Percentiles rank a stretch among this genome's conserved stretches.
Evolutionary conservation across 1,140 invertebrate genomes (phyloP).

Genomic region (Panagrolaimus sp.): DNA sequence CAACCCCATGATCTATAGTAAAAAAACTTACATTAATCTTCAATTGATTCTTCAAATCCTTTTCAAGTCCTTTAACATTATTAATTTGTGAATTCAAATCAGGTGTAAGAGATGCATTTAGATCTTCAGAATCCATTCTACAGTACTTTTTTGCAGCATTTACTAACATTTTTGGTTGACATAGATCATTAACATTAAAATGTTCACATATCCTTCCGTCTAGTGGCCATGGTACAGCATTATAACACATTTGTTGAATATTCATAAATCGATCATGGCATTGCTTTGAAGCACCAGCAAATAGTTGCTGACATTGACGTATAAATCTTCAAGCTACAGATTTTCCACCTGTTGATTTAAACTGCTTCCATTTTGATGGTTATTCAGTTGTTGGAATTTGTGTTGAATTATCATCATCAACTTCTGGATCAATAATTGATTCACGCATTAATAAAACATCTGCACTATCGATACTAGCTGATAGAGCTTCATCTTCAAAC

Average conservation of each 20-base stretch:
- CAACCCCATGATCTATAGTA: no score
- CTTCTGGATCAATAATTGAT: slow-evolving; percentile 5
- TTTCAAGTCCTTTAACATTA: slow-evolving; percentile 27
- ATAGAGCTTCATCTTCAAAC: slow-evolving; percentile 32
- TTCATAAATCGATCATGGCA: slow-evolving; percentile 27
- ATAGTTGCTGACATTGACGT: slow-evolving; percentile 1
- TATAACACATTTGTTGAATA: slow-evolving; percentile 34
- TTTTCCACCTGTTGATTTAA: neutral
- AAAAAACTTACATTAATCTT: slow-evolving; percentile 31
- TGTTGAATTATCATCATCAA: slow-evolving; percentile 2
- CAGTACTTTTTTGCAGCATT: slow-evolving; percentile 15
- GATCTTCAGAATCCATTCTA: neutral
- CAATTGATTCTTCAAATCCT: slow-evolving; percentile 25
- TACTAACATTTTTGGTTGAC: slow-evolving; percentile 21
- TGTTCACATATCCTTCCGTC: slow-evolving; percentile 26
- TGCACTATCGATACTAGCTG: slow-evolving; percentile 22
- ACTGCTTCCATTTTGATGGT: neutral
- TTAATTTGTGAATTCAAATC: slow-evolving; percentile 33
- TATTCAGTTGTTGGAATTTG: slow-evolving; percentile 8
- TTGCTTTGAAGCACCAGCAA: slow-evolving; percentile 3
- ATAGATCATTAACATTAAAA: slow-evolving; percentile 26
- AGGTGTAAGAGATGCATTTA: slow-evolving; percentile 15
- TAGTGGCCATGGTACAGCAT: slow-evolving; percentile 21
- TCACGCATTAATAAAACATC: neutral
- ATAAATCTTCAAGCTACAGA: neutral